Percentiles rank a stretch among this genome's conserved stretches.
Conservation (phyloP, 1,140 invertebrate genomes). For the Pogonomyrmex barbatus region DNA sequence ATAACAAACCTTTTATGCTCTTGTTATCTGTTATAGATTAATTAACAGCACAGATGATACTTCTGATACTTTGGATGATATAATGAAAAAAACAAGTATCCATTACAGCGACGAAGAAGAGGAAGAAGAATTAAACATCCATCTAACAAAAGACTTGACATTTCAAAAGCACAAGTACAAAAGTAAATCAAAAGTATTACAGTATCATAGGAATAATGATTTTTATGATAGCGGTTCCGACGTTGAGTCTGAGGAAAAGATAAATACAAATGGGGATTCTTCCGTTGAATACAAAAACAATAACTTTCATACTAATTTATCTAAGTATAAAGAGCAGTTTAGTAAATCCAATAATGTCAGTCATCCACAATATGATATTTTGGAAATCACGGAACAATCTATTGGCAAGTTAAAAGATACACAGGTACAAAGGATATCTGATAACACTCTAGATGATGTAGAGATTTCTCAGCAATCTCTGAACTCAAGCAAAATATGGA, state of each 20-base stretch:
- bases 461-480: background rate
- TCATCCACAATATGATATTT: background rate
- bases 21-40: slow-evolving; percentile 60
- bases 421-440: slow-evolving; percentile 24
- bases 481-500: background rate
- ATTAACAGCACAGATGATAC: slow-evolving; percentile 60
- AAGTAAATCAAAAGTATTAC: slow-evolving; percentile 56
- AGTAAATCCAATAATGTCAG: background rate
- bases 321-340: slow-evolving; percentile 22
- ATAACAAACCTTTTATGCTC: slow-evolving; percentile 2
- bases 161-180: slow-evolving; percentile 54
- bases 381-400: slow-evolving; percentile 5
- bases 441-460: background rate
- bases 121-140: slow-evolving; percentile 15
- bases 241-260: slow-evolving; percentile 51
- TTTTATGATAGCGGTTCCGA: slow-evolving; percentile 62
- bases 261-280: slow-evolving; percentile 39
- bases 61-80: slow-evolving; percentile 44
- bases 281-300: slow-evolving; percentile 28
- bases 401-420: background rate
- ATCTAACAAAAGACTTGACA: slow-evolving; percentile 29
- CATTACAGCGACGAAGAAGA: slow-evolving; percentile 26
- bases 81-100: slow-evolving; percentile 3
- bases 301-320: slow-evolving; percentile 29
- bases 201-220: slow-evolving; percentile 34